phyloP scores from a whole-genome alignment of 2,797 vertebrate species.

The Acrocephalus scirpaceus region DNA sequence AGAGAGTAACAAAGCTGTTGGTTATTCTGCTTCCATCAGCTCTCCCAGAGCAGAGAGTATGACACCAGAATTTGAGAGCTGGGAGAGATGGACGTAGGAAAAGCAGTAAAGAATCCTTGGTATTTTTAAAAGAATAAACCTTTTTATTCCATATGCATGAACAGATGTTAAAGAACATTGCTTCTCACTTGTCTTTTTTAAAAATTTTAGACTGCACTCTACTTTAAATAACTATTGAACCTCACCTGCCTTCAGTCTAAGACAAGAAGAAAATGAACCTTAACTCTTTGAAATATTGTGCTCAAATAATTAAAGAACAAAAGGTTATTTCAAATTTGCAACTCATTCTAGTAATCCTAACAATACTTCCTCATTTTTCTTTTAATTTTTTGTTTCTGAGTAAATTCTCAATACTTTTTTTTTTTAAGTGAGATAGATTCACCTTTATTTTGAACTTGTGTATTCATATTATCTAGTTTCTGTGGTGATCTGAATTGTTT shows the following conservation, averaged over 20 bases:
- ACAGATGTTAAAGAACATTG: not conserved
- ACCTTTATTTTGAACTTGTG: not conserved
- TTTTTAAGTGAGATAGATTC: not conserved
- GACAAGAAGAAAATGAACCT: not conserved
- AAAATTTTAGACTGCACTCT: not conserved
- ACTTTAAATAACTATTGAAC: not conserved
- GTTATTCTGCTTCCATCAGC: not conserved
- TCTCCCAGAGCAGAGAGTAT: not conserved
- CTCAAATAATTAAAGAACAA: not conserved
- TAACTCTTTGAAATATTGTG: not conserved
- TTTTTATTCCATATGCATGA: not conserved
- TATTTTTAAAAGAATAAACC: not conserved
- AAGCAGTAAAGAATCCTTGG: not conserved
- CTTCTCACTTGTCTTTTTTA: not conserved
- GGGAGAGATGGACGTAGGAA: not conserved
- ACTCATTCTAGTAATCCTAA: not conserved
- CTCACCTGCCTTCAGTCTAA: not conserved
- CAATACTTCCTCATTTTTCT: accelerated
- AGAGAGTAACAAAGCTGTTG: not conserved
- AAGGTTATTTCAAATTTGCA: not conserved
- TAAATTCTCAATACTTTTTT: not conserved
- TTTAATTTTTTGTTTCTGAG: not conserved
- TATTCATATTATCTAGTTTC: not conserved
- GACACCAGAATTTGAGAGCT: not conserved
- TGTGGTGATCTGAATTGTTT: not conserved